Percentiles rank a stretch among this genome's conserved stretches.
These are phyloP conservation scores for Psammodynastes pulverulentus DNA, from an alignment of 2,113 vertebrate species.

Conservation along the genomic window DNA sequence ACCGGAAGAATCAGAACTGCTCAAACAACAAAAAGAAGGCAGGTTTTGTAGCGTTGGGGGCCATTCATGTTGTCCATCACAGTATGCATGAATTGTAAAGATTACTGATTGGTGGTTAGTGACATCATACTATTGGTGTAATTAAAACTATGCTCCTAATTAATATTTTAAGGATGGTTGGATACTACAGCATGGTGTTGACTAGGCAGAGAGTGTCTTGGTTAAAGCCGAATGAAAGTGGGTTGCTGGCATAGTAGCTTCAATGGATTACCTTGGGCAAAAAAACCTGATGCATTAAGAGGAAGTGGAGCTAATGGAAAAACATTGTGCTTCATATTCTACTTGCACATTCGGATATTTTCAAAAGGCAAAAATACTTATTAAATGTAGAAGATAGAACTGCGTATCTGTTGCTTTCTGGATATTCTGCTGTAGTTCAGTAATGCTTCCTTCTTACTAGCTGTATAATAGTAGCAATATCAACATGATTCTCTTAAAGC, in stretches of 20 bases:
- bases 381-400: not conserved
- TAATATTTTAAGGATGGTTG: not conserved
- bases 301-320: not conserved
- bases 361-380: not conserved
- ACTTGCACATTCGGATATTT: not conserved
- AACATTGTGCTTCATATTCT: not conserved
- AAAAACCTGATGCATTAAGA: not conserved
- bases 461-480: not conserved
- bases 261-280: not conserved
- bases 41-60: not conserved
- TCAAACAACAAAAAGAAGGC: not conserved
- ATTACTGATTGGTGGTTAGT: not conserved
- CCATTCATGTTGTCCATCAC: accelerated
- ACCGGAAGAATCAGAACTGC: not conserved
- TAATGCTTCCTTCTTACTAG: not conserved
- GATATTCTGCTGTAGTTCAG: not conserved
- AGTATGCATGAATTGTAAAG: accelerated
- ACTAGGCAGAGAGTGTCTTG: not conserved
- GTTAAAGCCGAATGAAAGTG: not conserved
- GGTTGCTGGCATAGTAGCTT: not conserved
- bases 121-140: accelerated
- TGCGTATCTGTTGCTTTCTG: not conserved
- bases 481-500: not conserved
- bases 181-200: accelerated
- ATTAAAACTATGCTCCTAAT: not conserved